A percentile compares a stretch with the other conserved stretches of the same genome.
These are phyloP conservation scores for Catocala sponsa DNA, from an alignment of 2,888 invertebrate genomes.

Conservation along the genomic window DNA sequence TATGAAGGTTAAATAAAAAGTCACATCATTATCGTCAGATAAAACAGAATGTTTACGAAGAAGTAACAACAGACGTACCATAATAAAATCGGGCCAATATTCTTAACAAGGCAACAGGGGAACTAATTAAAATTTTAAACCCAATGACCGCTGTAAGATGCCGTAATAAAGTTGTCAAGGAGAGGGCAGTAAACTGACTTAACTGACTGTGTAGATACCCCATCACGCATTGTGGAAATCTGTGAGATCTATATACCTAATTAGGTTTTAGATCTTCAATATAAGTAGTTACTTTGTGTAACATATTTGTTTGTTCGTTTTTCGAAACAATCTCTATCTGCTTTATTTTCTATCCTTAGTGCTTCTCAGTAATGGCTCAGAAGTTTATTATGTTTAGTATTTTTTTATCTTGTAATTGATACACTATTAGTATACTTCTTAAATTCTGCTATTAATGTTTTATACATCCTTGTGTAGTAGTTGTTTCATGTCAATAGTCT, in stretches of 20 bases:
- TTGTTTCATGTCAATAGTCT: no score
- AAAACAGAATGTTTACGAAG: slow-evolving; percentile 56
- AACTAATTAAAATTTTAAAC: slow-evolving; percentile 77
- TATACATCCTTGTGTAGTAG: no score
- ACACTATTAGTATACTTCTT: no score
- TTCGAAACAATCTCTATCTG: background rate
- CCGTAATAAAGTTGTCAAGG: slow-evolving; percentile 72
- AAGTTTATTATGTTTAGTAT: no score
- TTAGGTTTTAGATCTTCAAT: slow-evolving; percentile 26
- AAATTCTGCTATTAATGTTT: no score
- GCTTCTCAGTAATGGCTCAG: no score
- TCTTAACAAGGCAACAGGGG: slow-evolving; percentile 75
- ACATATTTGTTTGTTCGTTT: background rate
- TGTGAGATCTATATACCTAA: slow-evolving; percentile 44
- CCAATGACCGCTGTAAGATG: slow-evolving; percentile 68
- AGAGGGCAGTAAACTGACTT: slow-evolving; percentile 63
- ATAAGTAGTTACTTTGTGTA: slow-evolving; percentile 7
- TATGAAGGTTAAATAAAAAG: slow-evolving; percentile 24
- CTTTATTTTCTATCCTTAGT: background rate
- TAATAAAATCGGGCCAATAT: slow-evolving; percentile 71
- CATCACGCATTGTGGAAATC: slow-evolving; percentile 47
- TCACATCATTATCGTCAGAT: slow-evolving; percentile 52
- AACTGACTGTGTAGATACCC: slow-evolving; percentile 49
- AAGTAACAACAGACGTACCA: slow-evolving; percentile 58
- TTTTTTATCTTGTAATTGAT: no score